Evolutionary conservation across 2,113 vertebrate genomes (phyloP).

Genomic region (Lepus europaeus): DNA sequence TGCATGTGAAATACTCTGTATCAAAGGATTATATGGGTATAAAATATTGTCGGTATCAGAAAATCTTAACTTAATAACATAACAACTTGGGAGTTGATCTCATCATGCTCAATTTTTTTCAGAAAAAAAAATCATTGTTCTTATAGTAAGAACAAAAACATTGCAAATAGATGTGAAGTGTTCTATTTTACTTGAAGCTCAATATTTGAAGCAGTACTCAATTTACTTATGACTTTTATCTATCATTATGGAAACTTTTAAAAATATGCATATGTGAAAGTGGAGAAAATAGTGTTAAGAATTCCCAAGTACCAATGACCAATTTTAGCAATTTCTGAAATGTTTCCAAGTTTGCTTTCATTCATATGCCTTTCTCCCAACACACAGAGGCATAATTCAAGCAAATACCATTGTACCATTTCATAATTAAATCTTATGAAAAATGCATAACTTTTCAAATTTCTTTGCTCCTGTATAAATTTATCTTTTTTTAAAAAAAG

Average conservation of each 20-base stretch:
- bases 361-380: accelerated
- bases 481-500: no score
- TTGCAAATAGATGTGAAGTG: not conserved
- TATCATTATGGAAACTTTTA: not conserved
- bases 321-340: not conserved
- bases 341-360: not conserved
- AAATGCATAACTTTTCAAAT: no score
- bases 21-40: not conserved
- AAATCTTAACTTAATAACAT: conserved; percentile 21
- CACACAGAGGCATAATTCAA: not conserved
- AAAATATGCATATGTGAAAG: not conserved
- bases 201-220: conserved; percentile 12
- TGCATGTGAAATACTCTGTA: not conserved
- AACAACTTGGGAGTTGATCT: not conserved
- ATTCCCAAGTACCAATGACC: not conserved
- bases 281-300: not conserved
- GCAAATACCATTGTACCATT: not conserved
- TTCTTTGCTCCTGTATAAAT: no score
- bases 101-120: not conserved
- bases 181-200: conserved; percentile 39
- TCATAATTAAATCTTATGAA: conserved; percentile 29
- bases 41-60: not conserved
- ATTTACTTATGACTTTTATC: conserved; percentile 43
- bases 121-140: not conserved
- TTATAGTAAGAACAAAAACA: not conserved